phyloP scores from a whole-genome alignment of 2,113 vertebrate species.

The Tor tambroides region DNA sequence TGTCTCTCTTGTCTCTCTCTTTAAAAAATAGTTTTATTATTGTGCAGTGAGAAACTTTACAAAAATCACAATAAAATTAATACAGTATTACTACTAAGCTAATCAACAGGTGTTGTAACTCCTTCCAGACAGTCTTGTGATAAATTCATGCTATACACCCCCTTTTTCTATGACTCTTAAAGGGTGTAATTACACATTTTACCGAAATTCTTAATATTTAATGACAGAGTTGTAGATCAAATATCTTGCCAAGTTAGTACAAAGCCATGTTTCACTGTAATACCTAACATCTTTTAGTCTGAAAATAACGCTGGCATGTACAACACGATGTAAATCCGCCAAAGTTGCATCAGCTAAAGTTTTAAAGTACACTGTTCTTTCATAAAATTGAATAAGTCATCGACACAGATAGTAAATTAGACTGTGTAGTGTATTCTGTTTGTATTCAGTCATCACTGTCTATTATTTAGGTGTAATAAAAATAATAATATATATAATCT shows the following conservation, averaged over 20 bases:
- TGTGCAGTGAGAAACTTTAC: no score
- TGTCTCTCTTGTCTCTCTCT: not conserved
- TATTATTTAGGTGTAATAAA: not conserved
- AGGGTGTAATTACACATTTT: not conserved
- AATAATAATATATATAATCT: not conserved
- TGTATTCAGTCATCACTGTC: not conserved
- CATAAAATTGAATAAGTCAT: not conserved
- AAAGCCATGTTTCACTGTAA: no score
- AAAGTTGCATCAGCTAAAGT: not conserved
- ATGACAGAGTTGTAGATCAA: not conserved
- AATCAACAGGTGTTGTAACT: not conserved
- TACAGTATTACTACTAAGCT: no score
- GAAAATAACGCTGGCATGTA: not conserved
- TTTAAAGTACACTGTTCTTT: not conserved
- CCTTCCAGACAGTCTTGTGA: not conserved
- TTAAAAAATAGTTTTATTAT: no score
- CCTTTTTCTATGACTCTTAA: not conserved
- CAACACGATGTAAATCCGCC: not conserved
- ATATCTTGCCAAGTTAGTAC: not conserved
- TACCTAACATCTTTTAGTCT: not conserved
- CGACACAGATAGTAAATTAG: not conserved
- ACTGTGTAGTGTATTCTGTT: not conserved
- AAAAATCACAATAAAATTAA: no score
- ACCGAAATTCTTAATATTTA: conserved; percentile 10
- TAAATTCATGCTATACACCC: not conserved